phyloP scores from a whole-genome alignment of 2,113 vertebrate species.

The Dinomys branickii region DNA sequence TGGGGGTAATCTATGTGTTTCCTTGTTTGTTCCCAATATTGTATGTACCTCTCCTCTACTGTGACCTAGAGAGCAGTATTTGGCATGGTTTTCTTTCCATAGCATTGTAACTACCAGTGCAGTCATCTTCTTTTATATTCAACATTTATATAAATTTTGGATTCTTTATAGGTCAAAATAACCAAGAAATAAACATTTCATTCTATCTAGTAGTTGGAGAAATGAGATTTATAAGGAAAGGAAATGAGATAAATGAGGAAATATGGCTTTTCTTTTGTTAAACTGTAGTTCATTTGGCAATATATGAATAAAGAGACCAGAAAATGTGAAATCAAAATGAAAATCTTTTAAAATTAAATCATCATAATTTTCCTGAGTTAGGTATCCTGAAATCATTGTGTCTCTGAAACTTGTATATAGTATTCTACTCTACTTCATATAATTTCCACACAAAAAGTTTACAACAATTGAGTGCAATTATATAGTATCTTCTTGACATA shows the following conservation, averaged over 20 bases:
- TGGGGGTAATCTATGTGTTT: neutral
- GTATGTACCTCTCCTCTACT: neutral
- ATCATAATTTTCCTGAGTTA: neutral
- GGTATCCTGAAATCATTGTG: neutral
- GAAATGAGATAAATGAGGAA: neutral
- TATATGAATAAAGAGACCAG: neutral
- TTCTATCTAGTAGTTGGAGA: neutral
- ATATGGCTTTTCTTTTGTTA: neutral
- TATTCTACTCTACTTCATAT: neutral
- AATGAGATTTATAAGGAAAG: neutral
- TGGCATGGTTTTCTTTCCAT: neutral
- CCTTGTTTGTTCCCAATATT: neutral
- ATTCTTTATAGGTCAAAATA: neutral
- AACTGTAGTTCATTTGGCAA: neutral
- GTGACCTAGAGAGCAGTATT: neutral
- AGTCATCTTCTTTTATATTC: neutral
- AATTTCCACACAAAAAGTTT: neutral
- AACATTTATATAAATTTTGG: neutral
- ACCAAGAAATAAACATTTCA: neutral
- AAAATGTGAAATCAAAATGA: neutral
- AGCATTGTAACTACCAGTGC: neutral
- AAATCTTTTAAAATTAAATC: neutral
- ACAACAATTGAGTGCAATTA: neutral
- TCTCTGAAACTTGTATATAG: neutral
- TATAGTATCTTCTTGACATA: neutral